Base-by-base conservation (phyloP, 2,113 vertebrate genomes). In the Microtus ochrogaster region DNA sequence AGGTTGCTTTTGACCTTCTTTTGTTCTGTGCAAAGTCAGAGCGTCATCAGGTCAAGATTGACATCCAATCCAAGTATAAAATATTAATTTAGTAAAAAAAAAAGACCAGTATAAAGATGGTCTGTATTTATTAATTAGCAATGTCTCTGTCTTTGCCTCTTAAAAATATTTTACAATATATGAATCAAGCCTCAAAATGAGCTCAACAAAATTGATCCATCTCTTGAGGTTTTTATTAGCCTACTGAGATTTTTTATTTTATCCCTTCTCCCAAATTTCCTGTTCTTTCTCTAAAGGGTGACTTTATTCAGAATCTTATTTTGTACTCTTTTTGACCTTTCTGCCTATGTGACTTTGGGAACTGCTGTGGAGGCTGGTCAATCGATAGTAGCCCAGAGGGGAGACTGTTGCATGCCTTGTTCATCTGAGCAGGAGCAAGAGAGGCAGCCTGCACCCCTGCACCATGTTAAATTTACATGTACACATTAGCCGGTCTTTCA, bases 21-120 rank as follows among this genome's bases (percentile, higher is more conserved):
- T 33, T 81, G 12, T 97, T 98, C 90, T 89, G 86, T n/a, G 93
- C 1, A 28, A 94, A 98, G 86, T 92, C 89, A 7, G 83, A 94
- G 84, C 89, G 55, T 94, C 78, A 17, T 89, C 95, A 58, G 96
- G 98, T 97, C 96, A 97, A 97, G 66, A 92, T 0, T 94, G 77
- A 95, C 96, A 96, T 95, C 96, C 89, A 66, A 84, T 52, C 52
- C 87, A 96, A 92, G 92, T 61, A n/a, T 95, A 92, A 97, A 97
- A 96, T 95, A 97, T 94, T 96, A 97, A 97, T 94, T 97, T 94
- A 81, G 93, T 87, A 94, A 96, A 82, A 93, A 96, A 85, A 49
- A 91, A 28, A 85, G 55, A 58, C 78, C 76, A 65, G 81, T 21
- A 13, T 68, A 91, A 79, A 86, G 91, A 86, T 90, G 94, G 95